These are phyloP conservation scores for Saguinus imperator DNA, from an alignment of 2,113 vertebrate species.

Conservation along the genomic window DNA sequence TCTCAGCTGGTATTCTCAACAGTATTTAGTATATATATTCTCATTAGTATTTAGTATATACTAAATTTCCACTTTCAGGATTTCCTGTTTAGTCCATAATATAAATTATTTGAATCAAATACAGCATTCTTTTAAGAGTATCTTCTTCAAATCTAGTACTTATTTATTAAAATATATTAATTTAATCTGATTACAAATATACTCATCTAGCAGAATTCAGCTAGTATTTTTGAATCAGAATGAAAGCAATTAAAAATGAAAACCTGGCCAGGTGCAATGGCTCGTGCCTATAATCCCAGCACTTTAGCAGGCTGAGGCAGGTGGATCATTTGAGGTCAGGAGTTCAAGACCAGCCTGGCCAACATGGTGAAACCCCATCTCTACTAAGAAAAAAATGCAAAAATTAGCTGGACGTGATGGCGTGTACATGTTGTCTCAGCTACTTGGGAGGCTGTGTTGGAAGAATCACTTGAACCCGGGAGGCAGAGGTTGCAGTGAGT, in stretches of 20 bases:
- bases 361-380: too few species aligned
- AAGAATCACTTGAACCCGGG: too few species aligned
- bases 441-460: too few species aligned
- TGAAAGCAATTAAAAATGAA: constrained; percentile 41
- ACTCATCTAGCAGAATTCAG: neutral
- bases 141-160: neutral
- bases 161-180: neutral
- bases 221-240: neutral
- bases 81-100: constrained; percentile 39
- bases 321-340: too few species aligned
- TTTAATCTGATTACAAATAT: neutral
- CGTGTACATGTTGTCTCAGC: too few species aligned
- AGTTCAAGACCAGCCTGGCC: too few species aligned
- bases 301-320: too few species aligned
- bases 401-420: too few species aligned
- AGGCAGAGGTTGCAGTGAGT: too few species aligned
- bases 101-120: constrained; percentile 35
- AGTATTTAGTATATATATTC: neutral
- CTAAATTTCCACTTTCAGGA: neutral
- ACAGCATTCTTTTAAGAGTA: neutral
- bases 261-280: neutral
- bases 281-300: too few species aligned
- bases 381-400: too few species aligned
- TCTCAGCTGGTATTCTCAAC: constrained; percentile 61
- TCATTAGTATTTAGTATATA: too few species aligned